Conservation (phyloP, 1,140 invertebrate species). For the Elysia chlorotica region DNA sequence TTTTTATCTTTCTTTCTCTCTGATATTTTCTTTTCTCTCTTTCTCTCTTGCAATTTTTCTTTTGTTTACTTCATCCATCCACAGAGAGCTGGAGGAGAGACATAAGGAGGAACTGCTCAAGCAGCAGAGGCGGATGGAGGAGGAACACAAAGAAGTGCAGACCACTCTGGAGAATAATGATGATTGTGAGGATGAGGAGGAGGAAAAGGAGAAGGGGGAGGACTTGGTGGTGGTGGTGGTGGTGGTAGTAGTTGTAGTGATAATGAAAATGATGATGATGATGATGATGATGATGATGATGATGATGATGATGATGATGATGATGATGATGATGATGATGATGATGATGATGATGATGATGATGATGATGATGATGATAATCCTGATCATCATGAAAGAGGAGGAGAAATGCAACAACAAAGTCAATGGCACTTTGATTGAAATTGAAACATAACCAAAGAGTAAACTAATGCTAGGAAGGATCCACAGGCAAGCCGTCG, state of each 20-base stretch:
- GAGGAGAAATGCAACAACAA: no score
- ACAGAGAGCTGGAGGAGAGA: slow-evolving; percentile 41
- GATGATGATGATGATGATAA: not conserved
- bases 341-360: not conserved
- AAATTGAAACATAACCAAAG: no score
- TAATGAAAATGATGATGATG: no score
- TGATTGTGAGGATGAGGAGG: no score
- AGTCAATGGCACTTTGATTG: no score
- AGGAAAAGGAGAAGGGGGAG: no score
- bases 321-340: not conserved
- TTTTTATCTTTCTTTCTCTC: slow-evolving; percentile 1
- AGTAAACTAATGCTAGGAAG: not conserved
- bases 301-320: not conserved
- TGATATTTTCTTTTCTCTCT: not conserved
- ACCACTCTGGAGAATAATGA: slow-evolving; percentile 39
- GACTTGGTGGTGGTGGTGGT: no score
- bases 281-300: no score
- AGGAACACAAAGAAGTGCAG: slow-evolving; percentile 41
- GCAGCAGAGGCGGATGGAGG: slow-evolving; percentile 31
- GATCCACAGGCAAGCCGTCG: slow-evolving; percentile 48
- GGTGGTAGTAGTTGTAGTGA: no score
- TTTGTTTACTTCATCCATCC: not conserved
- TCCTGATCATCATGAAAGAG: no score
- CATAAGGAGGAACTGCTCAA: slow-evolving; percentile 41
- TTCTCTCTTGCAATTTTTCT: not conserved